phyloP scores from a whole-genome alignment of 2,797 vertebrate species.

The Myiothlypis chrysogaster region DNA sequence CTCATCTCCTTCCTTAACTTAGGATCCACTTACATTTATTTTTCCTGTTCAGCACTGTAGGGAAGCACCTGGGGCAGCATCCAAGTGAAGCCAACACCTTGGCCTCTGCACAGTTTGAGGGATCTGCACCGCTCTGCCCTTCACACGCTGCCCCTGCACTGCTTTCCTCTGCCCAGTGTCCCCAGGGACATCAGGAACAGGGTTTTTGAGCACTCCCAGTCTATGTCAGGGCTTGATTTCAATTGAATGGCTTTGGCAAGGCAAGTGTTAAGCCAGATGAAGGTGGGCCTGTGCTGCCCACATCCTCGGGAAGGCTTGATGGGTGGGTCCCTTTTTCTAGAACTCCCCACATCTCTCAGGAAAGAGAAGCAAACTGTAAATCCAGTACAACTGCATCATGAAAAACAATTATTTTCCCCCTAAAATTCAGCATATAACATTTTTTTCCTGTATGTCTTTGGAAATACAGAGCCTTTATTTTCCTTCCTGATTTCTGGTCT shows the following conservation, averaged over 20 bases:
- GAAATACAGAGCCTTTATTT: neutral
- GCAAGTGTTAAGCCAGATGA: fast-evolving
- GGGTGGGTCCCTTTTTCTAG: neutral
- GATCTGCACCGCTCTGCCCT: fast-evolving
- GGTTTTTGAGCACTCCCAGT: neutral
- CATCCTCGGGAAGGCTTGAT: neutral
- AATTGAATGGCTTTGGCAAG: neutral
- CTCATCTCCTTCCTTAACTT: neutral
- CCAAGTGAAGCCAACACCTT: neutral
- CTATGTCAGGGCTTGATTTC: neutral
- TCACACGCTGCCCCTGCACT: fast-evolving
- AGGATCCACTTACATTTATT: neutral
- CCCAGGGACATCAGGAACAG: neutral
- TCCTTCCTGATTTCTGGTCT: neutral
- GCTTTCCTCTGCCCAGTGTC: neutral
- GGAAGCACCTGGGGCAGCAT: neutral
- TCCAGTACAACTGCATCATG: neutral
- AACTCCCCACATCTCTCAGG: fast-evolving
- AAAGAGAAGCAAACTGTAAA: neutral
- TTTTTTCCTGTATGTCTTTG: neutral
- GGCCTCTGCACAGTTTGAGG: fast-evolving
- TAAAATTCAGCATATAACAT: neutral
- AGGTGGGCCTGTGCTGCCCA: neutral
- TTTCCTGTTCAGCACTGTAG: neutral
- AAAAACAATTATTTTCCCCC: neutral